Evolutionary conservation across 2,797 vertebrate genomes (phyloP), one percentile per base, ranked within the genome.

Genomic region (Alosa sapidissima): DNA sequence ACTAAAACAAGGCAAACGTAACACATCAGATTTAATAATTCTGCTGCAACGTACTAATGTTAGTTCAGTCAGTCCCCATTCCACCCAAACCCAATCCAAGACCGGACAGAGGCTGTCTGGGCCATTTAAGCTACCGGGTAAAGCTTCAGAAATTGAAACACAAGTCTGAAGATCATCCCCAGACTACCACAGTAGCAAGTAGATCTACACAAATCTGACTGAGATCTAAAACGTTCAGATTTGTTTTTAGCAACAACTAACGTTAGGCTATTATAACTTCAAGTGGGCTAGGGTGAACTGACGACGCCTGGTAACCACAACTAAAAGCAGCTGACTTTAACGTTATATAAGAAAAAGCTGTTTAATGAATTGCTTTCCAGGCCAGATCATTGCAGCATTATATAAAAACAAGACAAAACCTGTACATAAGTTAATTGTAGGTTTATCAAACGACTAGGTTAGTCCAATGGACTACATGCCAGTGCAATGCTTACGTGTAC

Each of bases 401-500:
- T 33, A 75, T 19, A 41, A 14, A 72, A 41, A 45, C 5, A 41
- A 72, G 65, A 13, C 11, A 13, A 14, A 14, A 75, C 16, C 13
- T 41, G 33, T 16, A 28, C 11, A 33, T 13, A 4, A 19, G 33
- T 10, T 72, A 72, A 72, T 33, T 41, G 19, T 58, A 19, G 19
- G 55, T 75, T 16, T 5, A 41, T 75, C 33, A 45, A 41, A 4
- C 5, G 33, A 14, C 14, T 11, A 33, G 41, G 13, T 75, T 1
- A 75, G 36, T 75, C 5, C 55, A 41, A 16, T 36, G 0, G 36
- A 2, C 14, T 75, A 19, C 16, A 16, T 45, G 68, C 33, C 33
- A 0, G 11, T 78, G 72, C 36, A 78, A 78, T 47, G 72, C 72
- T 78, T 78, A 78, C 72, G 72, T 78, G 72, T 78, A 78, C 72